Conservation (phyloP, 2,888 invertebrate genomes). For the Epistrophella euchroma region DNA sequence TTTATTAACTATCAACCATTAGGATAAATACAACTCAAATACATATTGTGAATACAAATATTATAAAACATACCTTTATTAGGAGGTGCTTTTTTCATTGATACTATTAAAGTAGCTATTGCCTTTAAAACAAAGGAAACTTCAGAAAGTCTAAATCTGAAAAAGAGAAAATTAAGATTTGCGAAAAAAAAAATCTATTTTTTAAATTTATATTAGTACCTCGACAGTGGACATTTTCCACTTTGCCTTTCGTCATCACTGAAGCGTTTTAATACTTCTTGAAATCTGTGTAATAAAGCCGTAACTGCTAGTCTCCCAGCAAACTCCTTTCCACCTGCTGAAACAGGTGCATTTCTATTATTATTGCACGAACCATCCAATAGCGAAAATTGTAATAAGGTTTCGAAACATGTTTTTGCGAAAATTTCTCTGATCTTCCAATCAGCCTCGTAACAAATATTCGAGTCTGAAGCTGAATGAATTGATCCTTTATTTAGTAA, state of each 20-base stretch:
- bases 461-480: slow-evolving; percentile 88
- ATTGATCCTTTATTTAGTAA: slow-evolving; percentile 94
- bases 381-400: slow-evolving; percentile 95
- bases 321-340: slow-evolving; percentile 85
- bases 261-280: slow-evolving; percentile 95
- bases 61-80: slow-evolving; percentile 89
- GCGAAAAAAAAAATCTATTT: neutral
- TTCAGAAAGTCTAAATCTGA: slow-evolving; percentile 95
- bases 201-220: slow-evolving; percentile 84
- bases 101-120: slow-evolving; percentile 94
- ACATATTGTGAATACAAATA: neutral
- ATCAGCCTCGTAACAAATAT: slow-evolving; percentile 89
- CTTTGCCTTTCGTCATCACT: slow-evolving; percentile 92
- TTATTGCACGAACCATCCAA: slow-evolving; percentile 88
- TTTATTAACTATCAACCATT: slow-evolving; percentile 89
- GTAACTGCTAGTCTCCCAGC: slow-evolving; percentile 93
- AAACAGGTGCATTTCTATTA: slow-evolving; percentile 79
- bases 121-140: slow-evolving; percentile 98
- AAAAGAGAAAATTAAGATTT: slow-evolving; percentile 31
- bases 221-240: slow-evolving; percentile 93
- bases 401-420: slow-evolving; percentile 98
- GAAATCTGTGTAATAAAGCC: slow-evolving; percentile 95
- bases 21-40: neutral
- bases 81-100: slow-evolving; percentile 95
- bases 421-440: slow-evolving; percentile 95